Conservation (phyloP, 2,113 vertebrate genomes). For the Glareola pratincola region DNA sequence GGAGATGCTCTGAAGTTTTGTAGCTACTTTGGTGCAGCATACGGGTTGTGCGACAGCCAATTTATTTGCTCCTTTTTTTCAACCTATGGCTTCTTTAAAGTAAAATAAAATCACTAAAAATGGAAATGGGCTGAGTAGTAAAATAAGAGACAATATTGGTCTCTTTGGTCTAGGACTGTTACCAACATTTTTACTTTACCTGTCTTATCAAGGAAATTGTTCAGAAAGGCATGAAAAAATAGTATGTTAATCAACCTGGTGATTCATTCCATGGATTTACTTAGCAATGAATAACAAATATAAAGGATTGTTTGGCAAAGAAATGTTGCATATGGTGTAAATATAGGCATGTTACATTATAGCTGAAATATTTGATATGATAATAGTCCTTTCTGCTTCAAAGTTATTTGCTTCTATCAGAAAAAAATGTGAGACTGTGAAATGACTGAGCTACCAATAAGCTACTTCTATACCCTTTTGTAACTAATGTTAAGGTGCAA, state of each 20-base stretch:
- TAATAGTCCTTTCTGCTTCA: not conserved
- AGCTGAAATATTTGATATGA: not conserved
- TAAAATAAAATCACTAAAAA: not conserved
- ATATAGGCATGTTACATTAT: not conserved
- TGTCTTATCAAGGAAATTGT: not conserved
- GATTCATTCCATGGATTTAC: not conserved
- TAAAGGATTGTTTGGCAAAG: not conserved
- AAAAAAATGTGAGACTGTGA: not conserved
- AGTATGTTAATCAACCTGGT: not conserved
- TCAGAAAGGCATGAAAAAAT: not conserved
- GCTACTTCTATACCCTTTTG: not conserved
- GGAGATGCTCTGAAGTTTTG: not conserved
- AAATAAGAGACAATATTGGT: not conserved
- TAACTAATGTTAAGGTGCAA: not conserved
- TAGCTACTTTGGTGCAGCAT: not conserved
- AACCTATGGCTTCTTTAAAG: not conserved
- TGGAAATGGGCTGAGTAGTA: not conserved
- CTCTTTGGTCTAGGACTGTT: not conserved
- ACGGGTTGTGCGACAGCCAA: fast-evolving
- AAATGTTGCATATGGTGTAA: not conserved
- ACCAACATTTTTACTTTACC: not conserved
- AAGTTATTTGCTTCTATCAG: not conserved
- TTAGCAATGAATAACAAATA: not conserved
- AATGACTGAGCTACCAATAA: not conserved
- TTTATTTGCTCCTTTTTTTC: not conserved